Evolutionary conservation across 2,113 vertebrate species (phyloP).

Genomic region (Rhinopomastus cyanomelas): DNA sequence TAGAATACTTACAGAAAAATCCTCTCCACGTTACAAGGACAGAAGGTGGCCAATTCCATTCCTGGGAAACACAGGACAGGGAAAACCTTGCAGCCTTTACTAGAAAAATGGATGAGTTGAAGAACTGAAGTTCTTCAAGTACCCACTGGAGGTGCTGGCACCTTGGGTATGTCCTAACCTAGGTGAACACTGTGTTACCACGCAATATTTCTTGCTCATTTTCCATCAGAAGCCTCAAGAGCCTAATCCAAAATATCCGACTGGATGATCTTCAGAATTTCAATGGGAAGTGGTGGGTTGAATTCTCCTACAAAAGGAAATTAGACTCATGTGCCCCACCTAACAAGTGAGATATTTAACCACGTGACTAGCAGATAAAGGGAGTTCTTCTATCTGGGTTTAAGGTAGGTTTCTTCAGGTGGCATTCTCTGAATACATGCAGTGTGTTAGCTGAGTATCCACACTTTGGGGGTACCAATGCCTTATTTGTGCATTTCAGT

Average conservation of each 20-base stretch:
- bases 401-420: neutral
- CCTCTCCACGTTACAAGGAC: neutral
- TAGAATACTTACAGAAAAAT: neutral
- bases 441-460: neutral
- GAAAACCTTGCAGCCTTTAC: neutral
- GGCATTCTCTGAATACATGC: neutral
- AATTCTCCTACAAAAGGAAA: neutral
- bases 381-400: neutral
- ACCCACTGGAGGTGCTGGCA: neutral
- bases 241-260: neutral
- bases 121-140: neutral
- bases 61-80: neutral
- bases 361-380: neutral
- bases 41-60: neutral
- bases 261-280: neutral
- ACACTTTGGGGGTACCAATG: neutral
- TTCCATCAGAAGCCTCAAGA: neutral
- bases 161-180: neutral
- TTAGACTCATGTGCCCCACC: fast-evolving
- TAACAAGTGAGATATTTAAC: neutral
- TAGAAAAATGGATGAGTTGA: neutral
- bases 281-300: neutral
- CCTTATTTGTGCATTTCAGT: neutral
- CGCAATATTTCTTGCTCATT: neutral
- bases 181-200: neutral